Base-by-base conservation (phyloP, 2,113 vertebrate genomes). In the Porphyrio hochstetteri region DNA sequence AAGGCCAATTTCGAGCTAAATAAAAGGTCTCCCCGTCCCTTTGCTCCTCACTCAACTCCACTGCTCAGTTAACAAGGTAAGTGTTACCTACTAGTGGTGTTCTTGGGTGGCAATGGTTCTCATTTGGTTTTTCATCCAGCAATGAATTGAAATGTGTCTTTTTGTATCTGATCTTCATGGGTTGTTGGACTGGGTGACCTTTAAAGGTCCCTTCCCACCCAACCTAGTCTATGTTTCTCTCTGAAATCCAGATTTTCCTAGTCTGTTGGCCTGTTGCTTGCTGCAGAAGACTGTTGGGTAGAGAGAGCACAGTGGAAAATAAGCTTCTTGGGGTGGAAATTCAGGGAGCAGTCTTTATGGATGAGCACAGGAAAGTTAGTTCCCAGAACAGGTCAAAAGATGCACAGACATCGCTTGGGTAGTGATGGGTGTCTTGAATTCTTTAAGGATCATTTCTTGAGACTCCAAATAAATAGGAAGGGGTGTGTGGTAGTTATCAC, bases 1-100 rank as follows among this genome's bases (percentile, higher is more conserved):
- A 70, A 71, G 77, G 86, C 8, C 72, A 29, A 61, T 20, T 11
- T n/a, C 0, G 18, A 67, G 91, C 94, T 53, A 50, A 82, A 97
- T 97, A 97, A 97, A 97, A 97, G 95, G 56, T 60, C 11, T 20
- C 74, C 77, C 4, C 9, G 0, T 11, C 69, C 81, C 81, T 91
- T 61, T 89, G 91, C 91, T 95, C 88, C 91, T 96, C 96, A 96
- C 88, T 88, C 95, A 93, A 24, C 94, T 83, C 46, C 84, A 93
- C 80, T 31, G 5, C 92, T 67, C 92, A 53, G 36, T 86, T 53
- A 72, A 16, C 79, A 94, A 42, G 88, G 96, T 97, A 94, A 97
- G 96, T 94, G 88, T 3, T 17, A 31, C 46, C 74, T 53, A 0
- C 10, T 16, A 10, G 40, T 42, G 24, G 36, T 20, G 76, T 38